These are phyloP conservation scores for Prosopocoilus inquinatus DNA, from an alignment of 2,888 invertebrate species.

Conservation along the genomic window DNA sequence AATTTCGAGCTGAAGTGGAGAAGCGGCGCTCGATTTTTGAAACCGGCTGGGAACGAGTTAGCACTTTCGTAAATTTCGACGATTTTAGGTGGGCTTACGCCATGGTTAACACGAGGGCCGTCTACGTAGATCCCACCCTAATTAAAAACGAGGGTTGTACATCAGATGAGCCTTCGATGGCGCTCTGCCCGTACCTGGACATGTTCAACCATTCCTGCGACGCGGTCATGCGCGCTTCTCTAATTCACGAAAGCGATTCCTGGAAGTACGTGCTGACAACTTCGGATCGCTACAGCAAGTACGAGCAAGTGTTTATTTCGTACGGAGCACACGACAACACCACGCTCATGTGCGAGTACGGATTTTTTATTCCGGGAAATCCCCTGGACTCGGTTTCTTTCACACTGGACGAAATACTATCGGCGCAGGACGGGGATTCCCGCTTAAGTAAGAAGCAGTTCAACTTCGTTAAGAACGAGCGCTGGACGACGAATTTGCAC, in stretches of 20 bases:
- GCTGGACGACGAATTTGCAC: slow-evolving; percentile 62
- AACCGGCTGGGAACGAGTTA: slow-evolving; percentile 47
- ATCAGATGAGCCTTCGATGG: slow-evolving; percentile 63
- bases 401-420: slow-evolving; percentile 53
- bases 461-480: slow-evolving; percentile 63
- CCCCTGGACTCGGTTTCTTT: slow-evolving; percentile 66
- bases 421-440: slow-evolving; percentile 26
- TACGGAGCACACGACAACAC: slow-evolving; percentile 82
- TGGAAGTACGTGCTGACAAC: slow-evolving; percentile 58
- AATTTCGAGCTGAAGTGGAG: slow-evolving; percentile 51
- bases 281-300: slow-evolving; percentile 55
- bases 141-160: slow-evolving; percentile 50
- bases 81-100: slow-evolving; percentile 79
- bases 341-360: slow-evolving; percentile 83
- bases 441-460: slow-evolving; percentile 48
- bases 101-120: slow-evolving; percentile 81
- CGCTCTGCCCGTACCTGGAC: slow-evolving; percentile 85
- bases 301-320: slow-evolving; percentile 81
- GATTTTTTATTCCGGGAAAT: slow-evolving; percentile 73
- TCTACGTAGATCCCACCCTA: slow-evolving; percentile 65
- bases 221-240: slow-evolving; percentile 55
- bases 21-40: slow-evolving; percentile 55
- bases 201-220: slow-evolving; percentile 81
- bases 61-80: slow-evolving; percentile 51
- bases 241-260: slow-evolving; percentile 34